Percentiles rank a stretch among this genome's conserved stretches.
Evolutionary conservation across 53 echinoderm and acorn worm species (phyloP).

Genomic region (Stichopus horrens): DNA sequence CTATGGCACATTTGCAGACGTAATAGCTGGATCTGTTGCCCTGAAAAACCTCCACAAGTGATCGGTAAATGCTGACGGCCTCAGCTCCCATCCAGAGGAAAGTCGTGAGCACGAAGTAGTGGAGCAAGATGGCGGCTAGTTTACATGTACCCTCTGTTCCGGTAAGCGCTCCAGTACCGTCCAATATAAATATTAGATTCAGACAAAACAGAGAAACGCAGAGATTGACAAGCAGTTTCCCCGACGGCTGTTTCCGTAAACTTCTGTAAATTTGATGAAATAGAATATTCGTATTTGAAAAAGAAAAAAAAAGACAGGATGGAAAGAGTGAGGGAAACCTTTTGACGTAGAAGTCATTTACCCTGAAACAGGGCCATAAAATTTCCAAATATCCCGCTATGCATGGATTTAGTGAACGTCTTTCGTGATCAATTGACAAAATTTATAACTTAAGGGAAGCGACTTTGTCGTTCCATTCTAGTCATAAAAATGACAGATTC

Average conservation of each 20-base stretch:
- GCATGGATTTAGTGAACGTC: too few relatives aligned
- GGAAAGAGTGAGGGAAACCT: neutral
- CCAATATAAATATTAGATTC: constrained; percentile 78
- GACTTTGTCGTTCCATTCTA: too few relatives aligned
- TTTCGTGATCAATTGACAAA: too few relatives aligned
- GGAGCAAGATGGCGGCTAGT: constrained; percentile 68
- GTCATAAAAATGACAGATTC: too few relatives aligned
- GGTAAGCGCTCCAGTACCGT: constrained; percentile 57
- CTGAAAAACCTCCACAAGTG: constrained; percentile 82
- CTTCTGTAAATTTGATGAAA: constrained; percentile 46
- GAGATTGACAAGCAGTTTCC: constrained; percentile 82
- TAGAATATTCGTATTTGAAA: neutral
- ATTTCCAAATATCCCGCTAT: too few relatives aligned
- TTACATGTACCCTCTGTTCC: constrained; percentile 56
- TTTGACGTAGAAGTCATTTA: neutral
- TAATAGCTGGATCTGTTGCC: constrained; percentile 62
- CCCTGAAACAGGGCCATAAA: too few relatives aligned
- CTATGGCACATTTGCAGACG: constrained; percentile 69
- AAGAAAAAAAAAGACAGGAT: neutral
- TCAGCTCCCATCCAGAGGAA: constrained; percentile 91
- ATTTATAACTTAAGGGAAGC: too few relatives aligned
- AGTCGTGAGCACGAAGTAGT: constrained; percentile 80
- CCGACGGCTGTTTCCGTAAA: constrained; percentile 72
- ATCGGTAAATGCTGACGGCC: constrained; percentile 82
- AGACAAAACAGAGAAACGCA: constrained; percentile 71